Base-by-base conservation (phyloP, 2,888 invertebrate species). In the Cryptus viduatorius region DNA sequence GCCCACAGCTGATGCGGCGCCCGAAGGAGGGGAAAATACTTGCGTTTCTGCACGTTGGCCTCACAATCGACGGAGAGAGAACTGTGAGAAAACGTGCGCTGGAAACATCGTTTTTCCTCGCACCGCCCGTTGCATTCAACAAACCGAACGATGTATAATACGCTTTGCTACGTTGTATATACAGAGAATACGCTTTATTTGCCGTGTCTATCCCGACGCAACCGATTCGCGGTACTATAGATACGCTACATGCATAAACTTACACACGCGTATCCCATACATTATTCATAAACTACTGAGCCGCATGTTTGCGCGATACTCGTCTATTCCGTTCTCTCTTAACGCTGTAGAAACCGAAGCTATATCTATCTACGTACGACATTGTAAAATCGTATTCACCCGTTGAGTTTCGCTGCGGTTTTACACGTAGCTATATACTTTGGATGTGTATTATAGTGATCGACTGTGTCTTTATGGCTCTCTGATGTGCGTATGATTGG, bases 271-370 rank as follows among this genome's bases (percentile, higher is more conserved):
- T 82, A 82, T 82, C 79, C 48, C 65, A 84, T 84, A 67, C 82
- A 84, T 84, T 84, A 84, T 84, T 84, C 84, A 84, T 84, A 82
- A 84, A 79, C 76, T 44, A 69, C 5, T 76, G 82, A 76, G 82
- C 71, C 71, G 79, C 76, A 61, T 61, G 75, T 72, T 69, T 67
- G 75, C 37, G 37, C 37, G 37, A 44, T 65, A 56, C 68, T 50
- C 61, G 61, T 5, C 5, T 31, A 67, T 46, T 67, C 50, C 81
- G 67, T 50, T 19, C 46, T 73, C 68, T 61, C 59, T 48, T 29
- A 31, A 61, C 50, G 64, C 37, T 61, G 65, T 44, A 46, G 42
- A 71, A 16, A 37, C 42, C 29, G 69, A 37, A 64, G 16, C 29
- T 71, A 59, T 64, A 46, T 64, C 64, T 72, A 79, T 71, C 73